Base-by-base conservation (phyloP, 2,888 invertebrate species). In the Macaria liturata region DNA sequence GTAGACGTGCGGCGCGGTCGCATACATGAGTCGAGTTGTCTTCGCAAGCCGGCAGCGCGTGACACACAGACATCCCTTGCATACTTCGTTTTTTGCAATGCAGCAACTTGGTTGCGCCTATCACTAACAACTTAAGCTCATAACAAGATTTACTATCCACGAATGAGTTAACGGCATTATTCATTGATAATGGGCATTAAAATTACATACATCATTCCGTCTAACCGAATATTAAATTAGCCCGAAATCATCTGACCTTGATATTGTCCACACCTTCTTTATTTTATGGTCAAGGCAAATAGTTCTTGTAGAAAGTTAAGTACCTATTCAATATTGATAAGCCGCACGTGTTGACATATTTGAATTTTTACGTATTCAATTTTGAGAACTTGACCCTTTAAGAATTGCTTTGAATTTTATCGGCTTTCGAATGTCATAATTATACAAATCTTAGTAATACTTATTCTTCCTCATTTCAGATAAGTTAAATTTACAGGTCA, bases 181-280 rank as follows among this genome's bases (percentile, higher is more conserved):
- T 20, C 20, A 20, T 20, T 20, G 20, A 20, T 20, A 46, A 61
- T 59, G 44, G 57, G 44, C 54, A 54, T 58, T 39, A 56, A 20
- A 64, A 52, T 50, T 55, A 44, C 52, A 58, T 49, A 56, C 54
- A 59, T 57, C 56, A 57, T 49, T 53, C 51, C 51, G 59, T 59
- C 56, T 61, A 49, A 59, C 54, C 58, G 56, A 66, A 64, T 61
- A 57, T 51, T n/a, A 39, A 60, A 37, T 37, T 53, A 53, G 56
- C 53, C 56, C 57, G 49, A 61, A 61, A 65, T 54, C 65, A 51
- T 63, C n/a, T 66, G 65, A 61, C 67, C 67, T 67, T 66, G 61
- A 66, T 69, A 57, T 46, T 59, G 62, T 46, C 54, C 56, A 56
- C 64, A 47, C 60, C 64, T 65, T 58, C 43, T 49, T n/a, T 51